Evolutionary conservation across 2,113 vertebrate species (phyloP).

Genomic region (Osmerus eperlanus): DNA sequence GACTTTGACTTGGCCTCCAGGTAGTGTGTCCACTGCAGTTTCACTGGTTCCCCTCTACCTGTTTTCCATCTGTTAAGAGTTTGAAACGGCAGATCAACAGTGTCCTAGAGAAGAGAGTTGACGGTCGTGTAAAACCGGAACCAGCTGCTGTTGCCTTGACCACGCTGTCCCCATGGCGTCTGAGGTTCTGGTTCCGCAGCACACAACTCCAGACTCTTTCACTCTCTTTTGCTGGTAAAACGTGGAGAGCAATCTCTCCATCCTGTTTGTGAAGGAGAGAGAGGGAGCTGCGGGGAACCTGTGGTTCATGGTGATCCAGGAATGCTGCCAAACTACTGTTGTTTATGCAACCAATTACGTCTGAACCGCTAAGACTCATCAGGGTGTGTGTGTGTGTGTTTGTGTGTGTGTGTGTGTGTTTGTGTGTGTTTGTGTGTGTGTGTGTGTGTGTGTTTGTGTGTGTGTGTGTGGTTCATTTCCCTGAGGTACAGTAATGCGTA

Average conservation of each 20-base stretch:
- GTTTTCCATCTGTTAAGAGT: not conserved
- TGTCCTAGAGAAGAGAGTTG: not conserved
- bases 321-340: constrained; percentile 19
- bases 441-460: constrained; percentile 4
- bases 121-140: not conserved
- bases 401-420: constrained; percentile 6
- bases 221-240: no score
- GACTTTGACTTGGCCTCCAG: no score
- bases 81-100: not conserved
- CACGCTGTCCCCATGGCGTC: not conserved
- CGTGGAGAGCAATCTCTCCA: not conserved
- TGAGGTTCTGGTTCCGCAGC: not conserved
- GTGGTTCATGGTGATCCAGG: constrained; percentile 24
- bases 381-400: constrained; percentile 9
- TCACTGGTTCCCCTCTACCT: not conserved
- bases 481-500: not conserved
- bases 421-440: constrained; percentile 17
- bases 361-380: constrained; percentile 43
- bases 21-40: not conserved
- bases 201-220: not conserved
- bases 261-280: not conserved
- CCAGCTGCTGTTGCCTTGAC: constrained; percentile 8
- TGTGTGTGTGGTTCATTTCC: constrained; percentile 4
- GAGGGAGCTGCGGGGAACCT: constrained; percentile 2
- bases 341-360: constrained; percentile 44